Base-by-base conservation (phyloP, 2,113 vertebrate genomes). In the Melanotaenia duboulayi region DNA sequence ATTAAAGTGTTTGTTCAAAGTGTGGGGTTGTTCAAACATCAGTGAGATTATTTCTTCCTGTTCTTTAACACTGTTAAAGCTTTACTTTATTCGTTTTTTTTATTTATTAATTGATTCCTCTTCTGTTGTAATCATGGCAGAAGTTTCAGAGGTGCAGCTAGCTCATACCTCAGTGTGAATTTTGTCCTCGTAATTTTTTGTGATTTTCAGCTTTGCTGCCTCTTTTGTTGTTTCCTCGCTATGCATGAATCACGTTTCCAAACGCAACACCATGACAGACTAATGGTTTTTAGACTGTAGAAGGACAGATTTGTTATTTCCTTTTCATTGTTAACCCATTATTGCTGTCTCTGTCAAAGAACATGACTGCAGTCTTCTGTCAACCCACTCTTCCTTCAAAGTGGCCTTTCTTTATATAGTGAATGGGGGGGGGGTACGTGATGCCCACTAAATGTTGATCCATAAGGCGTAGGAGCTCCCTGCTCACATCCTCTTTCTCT, bases 401-500 rank as follows among this genome's bases (percentile, higher is more conserved):
- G 71, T 69, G 66, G 52, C 61, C 24, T 72, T 58, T 50, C 23
- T 57, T 55, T 42, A 23, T 25, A 9, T 66, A 50, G 55, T 24
- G 25, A 19, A 46, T 13, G 24, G 17, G 37, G 25, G 17, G 40
- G 24, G 46, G 73, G 24, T 81, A 71, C 73, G 74, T 85, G 66
- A 82, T 79, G 81, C 86, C 89, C 82, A 87, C 86, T 83, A 74
- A 73, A 88, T 78, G 76, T 80, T 78, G 84, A 92, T 90, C 91
- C 86, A 90, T 76, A 86, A 85, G 73, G 85, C 72, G 88, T 91
- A 87, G 92, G 87, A 90, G 91, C 82, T 84, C 65, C 71, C 69
- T 52, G 65, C 78, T 70, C 50, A 67, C 80, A 82, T 69, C 66
- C 71, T 46, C 71, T 76, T 73, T 42, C 68, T 83, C 59, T 83